Evolutionary conservation across 2,113 vertebrate genomes (phyloP).

Genomic region (Heloderma charlesbogerti): DNA sequence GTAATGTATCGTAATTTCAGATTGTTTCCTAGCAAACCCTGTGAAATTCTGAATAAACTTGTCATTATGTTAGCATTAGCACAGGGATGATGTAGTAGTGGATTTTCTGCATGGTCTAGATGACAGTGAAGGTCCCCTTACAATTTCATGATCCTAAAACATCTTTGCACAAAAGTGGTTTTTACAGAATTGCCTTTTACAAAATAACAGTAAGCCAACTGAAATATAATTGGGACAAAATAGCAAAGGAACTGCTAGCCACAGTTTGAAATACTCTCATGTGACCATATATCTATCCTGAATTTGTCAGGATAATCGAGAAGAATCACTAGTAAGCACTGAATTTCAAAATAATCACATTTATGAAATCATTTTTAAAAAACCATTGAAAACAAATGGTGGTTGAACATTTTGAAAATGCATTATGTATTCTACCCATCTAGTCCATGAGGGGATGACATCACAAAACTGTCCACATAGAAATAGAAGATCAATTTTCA

Average conservation of each 20-base stretch:
- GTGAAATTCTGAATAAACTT: neutral
- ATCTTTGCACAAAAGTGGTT: neutral
- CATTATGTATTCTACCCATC: neutral
- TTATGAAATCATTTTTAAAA: neutral
- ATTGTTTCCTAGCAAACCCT: neutral
- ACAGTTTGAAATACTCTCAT: neutral
- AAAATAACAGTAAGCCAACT: neutral
- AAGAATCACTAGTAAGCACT: neutral
- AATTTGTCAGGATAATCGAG: neutral
- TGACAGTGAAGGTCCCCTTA: neutral
- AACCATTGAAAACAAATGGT: neutral
- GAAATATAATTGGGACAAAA: neutral
- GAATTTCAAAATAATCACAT: neutral
- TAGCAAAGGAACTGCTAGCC: neutral
- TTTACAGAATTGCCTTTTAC: neutral
- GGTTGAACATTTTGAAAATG: neutral
- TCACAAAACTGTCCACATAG: neutral
- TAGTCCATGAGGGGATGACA: neutral
- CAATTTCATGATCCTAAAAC: neutral
- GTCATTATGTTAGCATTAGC: neutral
- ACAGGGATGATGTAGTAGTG: neutral
- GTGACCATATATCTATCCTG: neutral
- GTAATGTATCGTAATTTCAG: neutral
- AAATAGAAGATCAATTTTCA: neutral
- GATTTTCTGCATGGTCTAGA: neutral